These are phyloP conservation scores for Drosophila bocqueti DNA, from an alignment of 1,140 invertebrate species.

Conservation along the genomic window DNA sequence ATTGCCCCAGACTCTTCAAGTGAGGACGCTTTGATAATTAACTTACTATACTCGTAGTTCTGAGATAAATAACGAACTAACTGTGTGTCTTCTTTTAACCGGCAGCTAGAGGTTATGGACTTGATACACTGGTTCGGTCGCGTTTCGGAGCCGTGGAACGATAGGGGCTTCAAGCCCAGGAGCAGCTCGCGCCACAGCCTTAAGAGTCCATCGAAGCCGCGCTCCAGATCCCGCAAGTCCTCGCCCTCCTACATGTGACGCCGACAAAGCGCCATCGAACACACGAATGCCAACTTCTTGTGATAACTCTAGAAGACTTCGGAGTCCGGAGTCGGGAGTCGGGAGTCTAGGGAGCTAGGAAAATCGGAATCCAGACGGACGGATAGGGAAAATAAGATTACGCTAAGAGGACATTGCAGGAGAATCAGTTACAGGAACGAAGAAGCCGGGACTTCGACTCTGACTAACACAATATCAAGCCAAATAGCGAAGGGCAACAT, in stretches of 20 bases:
- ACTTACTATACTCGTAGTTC: too few species aligned
- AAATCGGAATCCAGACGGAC: not conserved
- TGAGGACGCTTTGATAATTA: conserved; percentile 35
- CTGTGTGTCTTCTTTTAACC: not conserved
- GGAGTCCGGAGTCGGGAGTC: conserved; percentile 15
- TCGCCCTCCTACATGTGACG: conserved; percentile 82
- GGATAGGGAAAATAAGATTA: conserved; percentile 1
- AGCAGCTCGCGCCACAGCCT: conserved; percentile 73
- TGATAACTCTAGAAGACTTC: conserved; percentile 49
- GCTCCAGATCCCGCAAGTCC: conserved; percentile 77
- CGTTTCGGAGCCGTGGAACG: conserved; percentile 79
- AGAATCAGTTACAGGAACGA: conserved; percentile 28
- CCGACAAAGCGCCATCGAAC: conserved; percentile 63
- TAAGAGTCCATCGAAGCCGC: conserved; percentile 75
- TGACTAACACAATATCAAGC: conserved; percentile 33
- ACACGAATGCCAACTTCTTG: conserved; percentile 59
- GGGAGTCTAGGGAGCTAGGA: not conserved
- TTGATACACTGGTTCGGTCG: conserved; percentile 81
- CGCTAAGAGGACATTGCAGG: not conserved
- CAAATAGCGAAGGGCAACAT: conserved; percentile 33
- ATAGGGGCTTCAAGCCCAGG: conserved; percentile 66
- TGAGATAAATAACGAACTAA: not conserved
- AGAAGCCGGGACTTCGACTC: conserved; percentile 21
- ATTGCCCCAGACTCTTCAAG: conserved; percentile 87
- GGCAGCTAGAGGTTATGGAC: conserved; percentile 78